Conservation (phyloP, 2,113 vertebrate species). For the Platysteira castanea region DNA sequence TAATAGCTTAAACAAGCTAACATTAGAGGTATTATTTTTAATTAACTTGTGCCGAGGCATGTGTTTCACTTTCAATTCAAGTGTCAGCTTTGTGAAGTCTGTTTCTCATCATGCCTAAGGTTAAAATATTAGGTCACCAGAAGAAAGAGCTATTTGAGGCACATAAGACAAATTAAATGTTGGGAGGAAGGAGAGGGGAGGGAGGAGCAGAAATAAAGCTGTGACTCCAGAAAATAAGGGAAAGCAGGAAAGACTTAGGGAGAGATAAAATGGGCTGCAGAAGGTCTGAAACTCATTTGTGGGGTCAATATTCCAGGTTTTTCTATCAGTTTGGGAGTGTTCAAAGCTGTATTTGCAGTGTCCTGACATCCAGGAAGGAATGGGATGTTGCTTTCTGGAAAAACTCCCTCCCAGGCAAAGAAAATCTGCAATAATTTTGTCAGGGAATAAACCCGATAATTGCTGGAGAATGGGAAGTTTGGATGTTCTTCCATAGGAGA, state of each 20-base stretch:
- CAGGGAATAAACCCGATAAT: neutral
- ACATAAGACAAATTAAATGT: slow-evolving; percentile 53
- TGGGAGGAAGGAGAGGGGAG: slow-evolving; percentile 31
- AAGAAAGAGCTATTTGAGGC: slow-evolving; percentile 35
- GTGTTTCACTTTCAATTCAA: slow-evolving; percentile 50
- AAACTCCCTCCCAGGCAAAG: neutral
- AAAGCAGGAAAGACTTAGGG: neutral
- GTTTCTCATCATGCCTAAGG: slow-evolving; percentile 41
- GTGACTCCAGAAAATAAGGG: neutral
- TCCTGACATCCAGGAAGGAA: neutral
- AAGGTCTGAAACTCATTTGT: neutral
- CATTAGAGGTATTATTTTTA: slow-evolving; percentile 43
- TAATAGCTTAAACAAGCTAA: slow-evolving; percentile 4
- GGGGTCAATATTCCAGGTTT: neutral
- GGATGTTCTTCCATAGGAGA: neutral
- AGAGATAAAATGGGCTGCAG: neutral
- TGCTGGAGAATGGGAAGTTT: neutral
- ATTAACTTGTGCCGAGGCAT: slow-evolving; percentile 33
- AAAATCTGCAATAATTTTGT: neutral
- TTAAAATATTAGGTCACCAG: slow-evolving; percentile 55
- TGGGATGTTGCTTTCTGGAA: neutral
- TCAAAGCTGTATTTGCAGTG: neutral
- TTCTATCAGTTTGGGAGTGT: neutral
- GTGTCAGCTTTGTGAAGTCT: slow-evolving; percentile 40
- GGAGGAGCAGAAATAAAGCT: slow-evolving; percentile 17